Base-by-base conservation (phyloP, 2,113 vertebrate genomes). In the Dasypus novemcinctus region DNA sequence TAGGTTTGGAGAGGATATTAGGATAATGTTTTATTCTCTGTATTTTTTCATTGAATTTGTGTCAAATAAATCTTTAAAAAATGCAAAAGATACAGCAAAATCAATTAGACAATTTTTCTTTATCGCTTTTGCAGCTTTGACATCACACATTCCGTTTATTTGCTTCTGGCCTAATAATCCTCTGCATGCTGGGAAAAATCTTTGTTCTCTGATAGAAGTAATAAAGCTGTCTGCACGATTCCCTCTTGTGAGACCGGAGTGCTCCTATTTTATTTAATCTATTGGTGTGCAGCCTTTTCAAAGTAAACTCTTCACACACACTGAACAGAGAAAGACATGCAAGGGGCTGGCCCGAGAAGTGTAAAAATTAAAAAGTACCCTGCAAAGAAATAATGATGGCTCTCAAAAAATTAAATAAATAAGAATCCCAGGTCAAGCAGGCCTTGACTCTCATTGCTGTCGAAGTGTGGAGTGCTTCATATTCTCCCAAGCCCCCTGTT, bases 181-280 rank as follows among this genome's bases (percentile, higher is more conserved):
- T 97, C 94, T 93, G 76, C 98, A 98, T 98, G 97, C 98, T 98
- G 98, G 94, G 98, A 97, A 98, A 98, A 98, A 97, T 97, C 98
- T 98, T 98, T 98, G 98, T 98, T 98, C 98, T 98, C 95, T 98
- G 98, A 98, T 98, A 98, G 98, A 98, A 98, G 98, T 98, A 98
- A 98, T 98, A 98, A 98, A 98, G 98, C 98, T 98, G 94, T 98
- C 98, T 98, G 97, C 97, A 98, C 5, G 88, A 97, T 98, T 98
- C 98, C 98, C 98, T 98, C 98, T 98, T 98, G 97, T 97, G 98
- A 98, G 98, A 98, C 98, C 54, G 88, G 97, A 98, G 95, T 4
- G 93, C 76, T 98, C 96, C 97, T 95, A 95, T 98, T 98, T 98
- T 98, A 98, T 98, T 98, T 98, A 98, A 98, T 98, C 98, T 98